Percentiles rank a stretch among this genome's conserved stretches.
These are phyloP conservation scores for Beris morrisii DNA, from an alignment of 2,888 invertebrate genomes.

Conservation along the genomic window DNA sequence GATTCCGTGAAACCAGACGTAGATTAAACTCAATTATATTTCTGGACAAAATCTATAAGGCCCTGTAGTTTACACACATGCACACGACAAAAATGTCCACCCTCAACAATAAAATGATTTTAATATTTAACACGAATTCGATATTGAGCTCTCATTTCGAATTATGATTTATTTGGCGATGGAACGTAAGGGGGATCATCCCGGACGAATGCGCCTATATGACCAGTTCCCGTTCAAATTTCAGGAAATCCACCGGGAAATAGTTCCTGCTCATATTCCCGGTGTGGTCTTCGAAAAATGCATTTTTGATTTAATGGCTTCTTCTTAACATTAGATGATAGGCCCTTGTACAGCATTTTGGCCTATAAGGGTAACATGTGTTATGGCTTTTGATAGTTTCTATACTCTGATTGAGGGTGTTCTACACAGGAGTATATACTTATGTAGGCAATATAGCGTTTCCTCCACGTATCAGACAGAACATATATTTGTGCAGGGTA, in stretches of 20 bases:
- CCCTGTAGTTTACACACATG: neutral
- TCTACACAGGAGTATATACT: too few species aligned
- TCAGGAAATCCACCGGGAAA: conserved; percentile 36
- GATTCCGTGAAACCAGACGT: neutral
- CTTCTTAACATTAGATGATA: neutral
- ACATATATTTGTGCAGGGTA: too few species aligned
- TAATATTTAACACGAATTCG: conserved; percentile 17
- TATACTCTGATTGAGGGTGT: too few species aligned
- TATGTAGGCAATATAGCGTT: too few species aligned
- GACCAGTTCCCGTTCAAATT: conserved; percentile 24
- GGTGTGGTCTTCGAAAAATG: conserved; percentile 33
- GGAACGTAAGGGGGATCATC: neutral
- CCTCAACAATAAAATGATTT: neutral
- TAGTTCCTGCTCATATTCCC: conserved; percentile 33
- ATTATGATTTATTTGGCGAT: neutral
- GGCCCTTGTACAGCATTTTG: neutral
- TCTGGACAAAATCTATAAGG: too few species aligned
- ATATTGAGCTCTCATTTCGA: conserved; percentile 15
- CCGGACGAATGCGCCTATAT: neutral
- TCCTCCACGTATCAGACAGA: too few species aligned
- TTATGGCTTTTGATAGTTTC: too few species aligned
- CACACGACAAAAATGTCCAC: neutral
- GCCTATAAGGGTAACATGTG: neutral
- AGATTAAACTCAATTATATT: too few species aligned
- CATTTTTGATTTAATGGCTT: conserved; percentile 37